Base-by-base conservation (phyloP, 2,797 vertebrate genomes). In the Crenichthys baileyi region DNA sequence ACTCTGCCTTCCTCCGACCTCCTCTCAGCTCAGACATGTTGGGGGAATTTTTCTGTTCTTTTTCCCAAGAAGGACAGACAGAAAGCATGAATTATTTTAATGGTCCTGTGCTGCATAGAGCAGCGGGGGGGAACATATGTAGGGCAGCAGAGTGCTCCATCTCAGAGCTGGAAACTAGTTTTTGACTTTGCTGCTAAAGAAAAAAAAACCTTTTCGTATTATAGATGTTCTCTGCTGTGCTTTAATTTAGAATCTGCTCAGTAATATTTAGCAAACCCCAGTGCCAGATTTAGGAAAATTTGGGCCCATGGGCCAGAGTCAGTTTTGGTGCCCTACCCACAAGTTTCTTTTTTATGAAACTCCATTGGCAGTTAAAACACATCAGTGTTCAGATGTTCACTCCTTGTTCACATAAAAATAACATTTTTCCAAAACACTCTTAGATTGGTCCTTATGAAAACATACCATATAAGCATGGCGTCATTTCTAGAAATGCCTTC, bases 71-170 rank as follows among this genome's bases (percentile, higher is more conserved):
- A 80, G 24, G 75, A 79, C 74, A 78, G 85, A 89, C 77, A 81
- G 80, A 84, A 79, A 61, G 31, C 90, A 91, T 90, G 4, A 93
- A 93, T 92, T 88, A 90, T 93, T 93, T 86, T 87, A 73, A 20
- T 31, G 31, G 7, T 31, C 72, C 79, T 80, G 87, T 72, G 78
- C 78, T 73, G 84, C 70, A 79, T 58, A 77, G 56, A 65, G 51
- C 61, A 75, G 39, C 46, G 22, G 44, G 65, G 78, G 56, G 44
- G 76, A 46, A 39, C 51, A 31, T 75, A 87, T 75, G 85, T 15
- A 82, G 83, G 82, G 83, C 83, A 76, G 77, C 76, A 15, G 72
- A 82, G 73, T 61, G 73, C 70, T 39, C 26, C 0, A 22, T 73
- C 72, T 75, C 70, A 48, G n/a, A 16, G 68, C 78, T 41, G 44